Percentiles rank a stretch among this genome's conserved stretches.
phyloP scores from a whole-genome alignment of 2,113 vertebrate genomes.

The Chaetodon auriga region DNA sequence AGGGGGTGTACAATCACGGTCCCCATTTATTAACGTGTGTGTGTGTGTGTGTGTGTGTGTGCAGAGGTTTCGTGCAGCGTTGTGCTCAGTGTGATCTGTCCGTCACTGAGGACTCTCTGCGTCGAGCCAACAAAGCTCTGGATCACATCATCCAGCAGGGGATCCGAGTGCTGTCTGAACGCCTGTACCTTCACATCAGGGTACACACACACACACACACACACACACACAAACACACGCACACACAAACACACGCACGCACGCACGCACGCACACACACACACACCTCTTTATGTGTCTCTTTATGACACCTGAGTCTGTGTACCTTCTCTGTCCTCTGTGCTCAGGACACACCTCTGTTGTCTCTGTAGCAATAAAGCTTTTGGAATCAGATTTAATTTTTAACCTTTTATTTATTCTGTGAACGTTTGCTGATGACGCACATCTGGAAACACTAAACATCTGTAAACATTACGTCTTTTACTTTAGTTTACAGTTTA shows the following conservation, averaged over 20 bases:
- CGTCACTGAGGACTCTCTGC: conserved; percentile 83
- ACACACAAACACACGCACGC: neutral
- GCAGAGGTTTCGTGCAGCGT: conserved; percentile 85
- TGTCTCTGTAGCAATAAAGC: conserved; percentile 9
- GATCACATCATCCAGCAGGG: conserved; percentile 87
- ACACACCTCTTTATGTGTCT: neutral
- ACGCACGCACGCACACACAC: conserved; percentile 31
- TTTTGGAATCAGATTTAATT: neutral
- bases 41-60: conserved; percentile 22
- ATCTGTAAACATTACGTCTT: too few species aligned
- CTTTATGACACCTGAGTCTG: neutral
- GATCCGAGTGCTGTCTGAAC: conserved; percentile 85
- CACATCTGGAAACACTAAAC: neutral
- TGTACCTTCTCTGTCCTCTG: neutral
- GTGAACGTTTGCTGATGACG: neutral
- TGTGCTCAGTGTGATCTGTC: conserved; percentile 84
- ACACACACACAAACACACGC: neutral
- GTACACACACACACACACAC: conserved; percentile 71
- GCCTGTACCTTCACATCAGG: conserved; percentile 89
- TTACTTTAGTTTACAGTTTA: too few species aligned
- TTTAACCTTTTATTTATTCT: conserved; percentile 13
- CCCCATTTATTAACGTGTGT: too few species aligned
- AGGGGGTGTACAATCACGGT: too few species aligned
- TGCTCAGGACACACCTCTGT: neutral
- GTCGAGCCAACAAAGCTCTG: conserved; percentile 82